A percentile compares a stretch with the other conserved stretches of the same genome.
Conservation (phyloP, 2,888 invertebrate genomes). For the Strigamia crassipes region DNA sequence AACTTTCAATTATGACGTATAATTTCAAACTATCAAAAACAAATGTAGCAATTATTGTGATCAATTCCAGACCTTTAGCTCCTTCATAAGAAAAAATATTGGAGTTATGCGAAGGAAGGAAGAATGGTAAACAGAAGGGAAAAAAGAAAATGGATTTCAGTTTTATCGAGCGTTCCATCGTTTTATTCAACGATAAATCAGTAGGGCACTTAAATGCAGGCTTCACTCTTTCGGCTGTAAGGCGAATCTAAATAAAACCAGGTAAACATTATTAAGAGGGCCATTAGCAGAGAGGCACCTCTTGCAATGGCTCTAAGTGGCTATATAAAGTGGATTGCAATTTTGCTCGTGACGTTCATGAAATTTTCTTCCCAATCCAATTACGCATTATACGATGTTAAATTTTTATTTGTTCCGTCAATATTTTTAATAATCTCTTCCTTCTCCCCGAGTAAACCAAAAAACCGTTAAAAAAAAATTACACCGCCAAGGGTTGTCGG, state of each 20-base stretch:
- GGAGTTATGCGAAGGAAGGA: too few species aligned
- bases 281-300: conserved; percentile 24
- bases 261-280: conserved; percentile 34
- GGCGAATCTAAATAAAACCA: conserved; percentile 31
- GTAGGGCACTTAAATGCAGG: conserved; percentile 24
- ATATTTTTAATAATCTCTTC: conserved; percentile 17
- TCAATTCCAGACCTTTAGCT: not conserved
- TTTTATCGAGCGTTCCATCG: conserved; percentile 37
- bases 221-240: not conserved
- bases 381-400: conserved; percentile 11
- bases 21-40: not conserved
- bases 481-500: not conserved
- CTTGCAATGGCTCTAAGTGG: conserved; percentile 11
- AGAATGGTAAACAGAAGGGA: not conserved
- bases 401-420: not conserved
- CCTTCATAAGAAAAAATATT: not conserved
- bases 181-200: conserved; percentile 24
- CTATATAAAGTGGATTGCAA: conserved; percentile 34
- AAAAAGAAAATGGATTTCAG: conserved; percentile 4
- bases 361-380: conserved; percentile 30
- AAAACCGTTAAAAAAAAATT: not conserved
- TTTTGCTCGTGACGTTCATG: conserved; percentile 29
- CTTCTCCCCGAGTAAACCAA: too few species aligned
- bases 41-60: not conserved
- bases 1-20: not conserved